A percentile compares a stretch with the other conserved stretches of the same genome.
These are phyloP conservation scores for Macropus fuliginosus DNA, from an alignment of 2,797 vertebrate species.

Conservation along the genomic window DNA sequence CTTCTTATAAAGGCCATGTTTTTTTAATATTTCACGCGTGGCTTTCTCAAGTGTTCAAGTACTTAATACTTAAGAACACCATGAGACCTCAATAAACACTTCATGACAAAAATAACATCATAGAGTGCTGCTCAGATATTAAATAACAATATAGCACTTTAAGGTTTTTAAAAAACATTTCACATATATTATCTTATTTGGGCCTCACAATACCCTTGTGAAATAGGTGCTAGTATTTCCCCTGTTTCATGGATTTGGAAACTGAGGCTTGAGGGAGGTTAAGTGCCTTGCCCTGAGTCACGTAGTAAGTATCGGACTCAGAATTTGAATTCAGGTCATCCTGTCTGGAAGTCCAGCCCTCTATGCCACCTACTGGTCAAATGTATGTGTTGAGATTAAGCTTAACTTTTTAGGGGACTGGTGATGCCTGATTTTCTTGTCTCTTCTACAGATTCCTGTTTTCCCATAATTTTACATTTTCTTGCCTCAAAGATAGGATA, in stretches of 20 bases:
- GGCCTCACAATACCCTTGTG: background rate
- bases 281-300: background rate
- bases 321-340: background rate
- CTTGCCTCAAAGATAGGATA: background rate
- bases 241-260: background rate
- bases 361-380: background rate
- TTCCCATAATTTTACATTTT: background rate
- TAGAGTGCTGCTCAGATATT: background rate
- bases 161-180: background rate
- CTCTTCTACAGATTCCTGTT: background rate
- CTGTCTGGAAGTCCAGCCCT: background rate
- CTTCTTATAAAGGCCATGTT: background rate
- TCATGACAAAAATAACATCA: background rate
- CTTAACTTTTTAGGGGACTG: background rate
- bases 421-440: background rate
- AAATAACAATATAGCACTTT: background rate
- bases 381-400: background rate
- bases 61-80: background rate
- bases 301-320: background rate
- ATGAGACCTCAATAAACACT: background rate
- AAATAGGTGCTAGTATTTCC: background rate
- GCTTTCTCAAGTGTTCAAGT: background rate
- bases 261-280: background rate
- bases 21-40: background rate
- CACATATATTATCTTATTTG: background rate